phyloP scores from a whole-genome alignment of 2,797 vertebrate species.

The Sebastes steindachneri region DNA sequence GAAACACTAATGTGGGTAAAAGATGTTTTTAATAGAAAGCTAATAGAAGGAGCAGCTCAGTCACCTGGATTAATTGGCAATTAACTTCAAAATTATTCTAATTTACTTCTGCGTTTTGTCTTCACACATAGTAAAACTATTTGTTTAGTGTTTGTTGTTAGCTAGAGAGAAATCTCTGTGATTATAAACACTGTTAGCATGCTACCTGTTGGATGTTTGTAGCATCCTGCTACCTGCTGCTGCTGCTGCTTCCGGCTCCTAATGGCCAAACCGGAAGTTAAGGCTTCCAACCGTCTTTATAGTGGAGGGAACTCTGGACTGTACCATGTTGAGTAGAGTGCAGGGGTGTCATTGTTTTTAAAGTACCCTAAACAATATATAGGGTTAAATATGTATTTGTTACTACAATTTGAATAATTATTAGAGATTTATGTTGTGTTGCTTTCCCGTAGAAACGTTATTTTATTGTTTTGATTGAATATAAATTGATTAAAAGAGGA shows the following conservation, averaged over 20 bases:
- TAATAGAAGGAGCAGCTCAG: no score
- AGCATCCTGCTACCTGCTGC: no score
- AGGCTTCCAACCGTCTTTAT: not conserved
- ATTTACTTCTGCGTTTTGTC: no score
- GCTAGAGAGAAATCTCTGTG: no score
- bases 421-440: not conserved
- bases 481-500: not conserved
- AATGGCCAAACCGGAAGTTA: not conserved
- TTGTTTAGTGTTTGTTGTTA: no score
- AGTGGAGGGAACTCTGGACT: not conserved
- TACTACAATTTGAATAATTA: not conserved
- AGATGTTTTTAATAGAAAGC: no score
- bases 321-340: not conserved
- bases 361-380: not conserved
- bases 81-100: no score
- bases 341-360: not conserved
- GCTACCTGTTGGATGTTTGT: no score
- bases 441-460: not conserved
- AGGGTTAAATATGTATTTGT: not conserved
- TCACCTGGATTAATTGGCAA: no score
- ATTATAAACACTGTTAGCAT: no score
- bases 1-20: no score
- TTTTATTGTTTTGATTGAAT: not conserved
- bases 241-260: not conserved
- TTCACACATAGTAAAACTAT: no score